Conservation (phyloP, 2,888 invertebrate species). For the Argyra leucocephala region DNA sequence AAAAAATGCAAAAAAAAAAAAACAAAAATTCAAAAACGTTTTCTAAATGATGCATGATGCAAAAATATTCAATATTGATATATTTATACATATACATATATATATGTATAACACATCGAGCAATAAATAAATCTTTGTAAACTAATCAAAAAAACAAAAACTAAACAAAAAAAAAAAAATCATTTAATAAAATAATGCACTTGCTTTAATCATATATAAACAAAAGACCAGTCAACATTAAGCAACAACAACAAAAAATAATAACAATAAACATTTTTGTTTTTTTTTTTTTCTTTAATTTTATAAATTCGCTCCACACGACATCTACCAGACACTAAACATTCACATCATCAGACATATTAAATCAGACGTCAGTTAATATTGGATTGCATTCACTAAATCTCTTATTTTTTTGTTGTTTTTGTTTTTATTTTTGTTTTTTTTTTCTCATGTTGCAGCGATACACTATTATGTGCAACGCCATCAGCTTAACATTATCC, state of each 20-base stretch:
- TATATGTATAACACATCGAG: too few relatives aligned
- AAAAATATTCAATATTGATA: too few relatives aligned
- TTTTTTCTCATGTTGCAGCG: too few relatives aligned
- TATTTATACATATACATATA: too few relatives aligned
- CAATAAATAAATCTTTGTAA: not conserved
- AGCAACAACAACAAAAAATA: not conserved
- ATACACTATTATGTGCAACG: too few relatives aligned
- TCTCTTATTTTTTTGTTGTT: not conserved
- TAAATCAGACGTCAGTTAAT: not conserved
- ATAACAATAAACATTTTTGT: not conserved
- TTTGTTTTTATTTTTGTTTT: too few relatives aligned
- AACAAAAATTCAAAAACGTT: not conserved
- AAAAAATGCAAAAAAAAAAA: not conserved
- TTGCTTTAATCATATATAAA: not conserved
- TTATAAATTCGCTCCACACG: not conserved
- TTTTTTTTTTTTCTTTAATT: not conserved
- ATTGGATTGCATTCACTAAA: not conserved
- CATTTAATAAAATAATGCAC: not conserved
- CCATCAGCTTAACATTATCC: not conserved
- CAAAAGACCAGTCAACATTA: not conserved
- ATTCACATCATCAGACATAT: slow-evolving; percentile 6
- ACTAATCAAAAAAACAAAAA: not conserved
- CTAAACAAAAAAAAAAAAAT: too few relatives aligned
- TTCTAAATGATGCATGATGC: not conserved
- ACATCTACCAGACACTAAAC: not conserved